A percentile compares a stretch with the other conserved stretches of the same genome.
These are phyloP conservation scores for Amiota communis DNA, from an alignment of 2,888 invertebrate species.

Conservation along the genomic window DNA sequence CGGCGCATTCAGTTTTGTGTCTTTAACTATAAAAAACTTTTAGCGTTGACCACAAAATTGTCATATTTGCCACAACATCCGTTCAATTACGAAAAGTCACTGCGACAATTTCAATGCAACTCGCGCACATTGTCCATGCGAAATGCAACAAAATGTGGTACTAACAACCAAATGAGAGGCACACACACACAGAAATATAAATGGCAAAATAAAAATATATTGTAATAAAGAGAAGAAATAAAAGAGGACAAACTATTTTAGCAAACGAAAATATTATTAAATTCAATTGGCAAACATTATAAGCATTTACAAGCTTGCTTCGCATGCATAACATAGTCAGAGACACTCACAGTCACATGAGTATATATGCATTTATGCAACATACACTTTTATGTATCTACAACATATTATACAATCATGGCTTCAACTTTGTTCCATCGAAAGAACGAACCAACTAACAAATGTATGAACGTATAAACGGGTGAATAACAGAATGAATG, in stretches of 20 bases:
- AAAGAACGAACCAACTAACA: too few species aligned
- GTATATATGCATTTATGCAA: too few species aligned
- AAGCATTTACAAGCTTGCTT: constrained; percentile 48
- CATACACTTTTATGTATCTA: too few species aligned
- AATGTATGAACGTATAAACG: too few species aligned
- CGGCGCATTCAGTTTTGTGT: not conserved
- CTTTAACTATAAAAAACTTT: not conserved
- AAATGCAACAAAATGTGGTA: constrained; percentile 7
- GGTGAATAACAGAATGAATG: too few species aligned
- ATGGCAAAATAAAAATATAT: not conserved
- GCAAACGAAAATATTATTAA: constrained; percentile 69
- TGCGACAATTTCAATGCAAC: not conserved
- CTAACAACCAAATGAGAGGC: constrained; percentile 16
- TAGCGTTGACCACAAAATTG: constrained; percentile 48
- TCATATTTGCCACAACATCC: constrained; percentile 53
- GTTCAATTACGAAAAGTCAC: constrained; percentile 16
- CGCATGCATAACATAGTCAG: not conserved
- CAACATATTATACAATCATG: constrained; percentile 7
- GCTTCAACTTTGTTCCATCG: not conserved
- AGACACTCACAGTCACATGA: too few species aligned
- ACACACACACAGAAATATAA: not conserved
- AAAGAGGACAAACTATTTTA: constrained; percentile 21
- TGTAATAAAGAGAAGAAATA: constrained; percentile 48
- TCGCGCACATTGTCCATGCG: not conserved
- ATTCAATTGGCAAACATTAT: constrained; percentile 68